Evolutionary conservation across 2,888 invertebrate species (phyloP), one percentile per base, ranked within the genome.

Genomic region (Galerucella nymphaeae): DNA sequence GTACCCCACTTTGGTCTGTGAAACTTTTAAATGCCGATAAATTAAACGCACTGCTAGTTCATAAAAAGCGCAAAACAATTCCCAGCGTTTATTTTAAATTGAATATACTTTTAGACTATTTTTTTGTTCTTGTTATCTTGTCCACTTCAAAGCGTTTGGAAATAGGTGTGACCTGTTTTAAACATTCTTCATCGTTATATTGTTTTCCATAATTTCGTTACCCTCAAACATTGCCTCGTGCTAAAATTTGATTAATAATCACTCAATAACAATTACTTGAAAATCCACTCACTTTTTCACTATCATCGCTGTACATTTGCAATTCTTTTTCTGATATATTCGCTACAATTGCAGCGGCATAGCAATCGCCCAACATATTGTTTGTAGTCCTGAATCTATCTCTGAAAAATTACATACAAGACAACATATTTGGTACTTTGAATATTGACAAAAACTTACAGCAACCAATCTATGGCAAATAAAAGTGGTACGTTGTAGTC

Each of bases 401-500:
- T 42, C 95, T 96, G 86, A 1, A 87, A 86, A 45, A 73, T 2
- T 10, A 8, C 14, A 16, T 9, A 16, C 16, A 53, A 48, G n/a
- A n/a, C 3, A 48, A 48, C 3, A 48, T 13, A 18, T 57, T n/a
- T 30, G 30, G 14, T 53, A 53, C 14, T 11, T 71, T 41, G 57
- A 62, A 13, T 14, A 41, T 55, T 16, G 1, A 58, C 16, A 14
- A 23, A 78, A 79, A 92, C 94, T 92, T 86, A 96, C 96, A 96
- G 93, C 81, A 96, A 92, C 96, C 96, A 96, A 84, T 96, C 96
- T 63, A 96, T 92, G 66, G 96, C 94, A 83, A 96, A 95, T 10
- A 96, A 88, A 8, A 96, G 85, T 0, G 94, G 93, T 0, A 96
- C 94, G 83, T 96, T 94, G 82, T 93, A 91, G 1, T 92, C 90